Evolutionary conservation across 92 coral and sea anemone genomes (phyloP).

Genomic region (Virgularia gustaviana): DNA sequence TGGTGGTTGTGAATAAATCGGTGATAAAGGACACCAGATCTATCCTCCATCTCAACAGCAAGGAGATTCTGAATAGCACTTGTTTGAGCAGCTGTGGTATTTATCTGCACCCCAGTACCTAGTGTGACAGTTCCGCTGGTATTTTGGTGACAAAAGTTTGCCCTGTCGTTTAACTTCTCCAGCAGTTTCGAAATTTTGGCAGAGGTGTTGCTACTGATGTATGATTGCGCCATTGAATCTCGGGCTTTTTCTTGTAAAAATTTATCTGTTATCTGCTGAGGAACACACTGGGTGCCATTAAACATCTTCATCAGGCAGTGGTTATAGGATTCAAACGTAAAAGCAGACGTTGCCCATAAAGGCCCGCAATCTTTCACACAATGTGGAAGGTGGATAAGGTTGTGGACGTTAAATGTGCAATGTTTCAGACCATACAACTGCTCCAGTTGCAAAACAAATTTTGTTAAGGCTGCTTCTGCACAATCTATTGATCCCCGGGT

Average conservation of each 20-base stretch:
- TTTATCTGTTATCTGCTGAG: neutral
- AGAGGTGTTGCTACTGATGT: neutral
- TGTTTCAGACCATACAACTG: too few species aligned
- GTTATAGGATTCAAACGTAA: neutral
- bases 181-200: neutral
- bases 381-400: too few species aligned
- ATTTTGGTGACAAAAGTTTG: neutral
- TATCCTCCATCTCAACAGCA: neutral
- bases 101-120: neutral
- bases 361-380: too few species aligned
- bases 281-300: too few species aligned
- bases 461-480: too few species aligned
- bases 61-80: neutral
- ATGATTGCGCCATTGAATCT: neutral
- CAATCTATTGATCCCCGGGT: neutral
- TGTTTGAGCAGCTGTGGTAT: neutral
- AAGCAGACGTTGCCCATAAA: too few species aligned
- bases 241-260: neutral
- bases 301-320: neutral
- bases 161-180: neutral
- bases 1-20: neutral
- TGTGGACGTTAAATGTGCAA: too few species aligned
- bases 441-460: too few species aligned
- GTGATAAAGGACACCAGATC: neutral
- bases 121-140: neutral